These are phyloP conservation scores for Dasypolia templi DNA, from an alignment of 2,888 invertebrate species.

Conservation along the genomic window DNA sequence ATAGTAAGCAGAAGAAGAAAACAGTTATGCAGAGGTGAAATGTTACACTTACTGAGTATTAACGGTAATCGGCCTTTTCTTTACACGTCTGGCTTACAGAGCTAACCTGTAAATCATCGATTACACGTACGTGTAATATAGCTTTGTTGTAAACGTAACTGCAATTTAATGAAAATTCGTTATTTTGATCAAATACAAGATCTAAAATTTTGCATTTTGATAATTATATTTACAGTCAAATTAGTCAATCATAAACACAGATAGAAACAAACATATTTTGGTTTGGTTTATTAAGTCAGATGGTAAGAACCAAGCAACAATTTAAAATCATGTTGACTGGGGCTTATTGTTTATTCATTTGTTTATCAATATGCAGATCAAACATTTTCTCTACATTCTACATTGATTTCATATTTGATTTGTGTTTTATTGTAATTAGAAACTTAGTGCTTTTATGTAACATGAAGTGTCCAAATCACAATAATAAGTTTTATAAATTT, in stretches of 20 bases:
- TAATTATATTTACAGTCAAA: no score
- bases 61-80: slow-evolving; percentile 63
- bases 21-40: slow-evolving; percentile 15
- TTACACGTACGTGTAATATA: slow-evolving; percentile 45
- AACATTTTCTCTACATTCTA: slow-evolving; percentile 1
- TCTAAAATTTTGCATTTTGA: background rate
- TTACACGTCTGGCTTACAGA: slow-evolving; percentile 46
- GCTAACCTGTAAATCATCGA: slow-evolving; percentile 61
- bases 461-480: background rate
- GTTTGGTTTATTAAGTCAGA: background rate
- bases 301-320: slow-evolving; percentile 2
- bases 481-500: background rate
- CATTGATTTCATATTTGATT: background rate
- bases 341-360: slow-evolving; percentile 21
- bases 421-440: background rate
- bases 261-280: slow-evolving; percentile 10
- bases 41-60: slow-evolving; percentile 52
- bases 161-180: background rate
- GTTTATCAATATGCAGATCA: slow-evolving; percentile 21
- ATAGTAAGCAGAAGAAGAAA: slow-evolving; percentile 2
- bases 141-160: background rate
- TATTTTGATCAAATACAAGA: slow-evolving; percentile 9
- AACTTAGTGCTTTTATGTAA: background rate
- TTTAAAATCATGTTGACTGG: slow-evolving; percentile 18
- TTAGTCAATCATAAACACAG: slow-evolving; percentile 12